Evolutionary conservation across 92 coral and sea anemone genomes (phyloP).

Genomic region (Parazoanthus darwini): DNA sequence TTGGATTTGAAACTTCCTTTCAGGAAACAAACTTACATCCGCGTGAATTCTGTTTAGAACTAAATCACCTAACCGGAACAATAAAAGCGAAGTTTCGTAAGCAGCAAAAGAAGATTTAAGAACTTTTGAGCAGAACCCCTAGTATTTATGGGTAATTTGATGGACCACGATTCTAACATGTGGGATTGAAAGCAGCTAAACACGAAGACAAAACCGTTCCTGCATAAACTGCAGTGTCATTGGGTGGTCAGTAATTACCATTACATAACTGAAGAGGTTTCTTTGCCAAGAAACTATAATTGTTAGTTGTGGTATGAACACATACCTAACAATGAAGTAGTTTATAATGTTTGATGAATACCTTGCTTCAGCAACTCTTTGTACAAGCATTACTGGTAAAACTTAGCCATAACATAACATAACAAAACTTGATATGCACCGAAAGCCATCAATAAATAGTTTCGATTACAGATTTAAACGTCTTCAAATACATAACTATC

Average conservation of each 20-base stretch:
- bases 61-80: too few species aligned
- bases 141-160: too few species aligned
- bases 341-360: neutral
- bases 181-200: too few species aligned
- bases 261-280: too few species aligned
- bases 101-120: too few species aligned
- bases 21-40: too few species aligned
- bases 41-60: too few species aligned
- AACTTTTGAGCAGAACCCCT: too few species aligned
- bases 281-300: neutral
- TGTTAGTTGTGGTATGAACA: neutral
- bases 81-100: too few species aligned
- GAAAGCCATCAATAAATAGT: neutral
- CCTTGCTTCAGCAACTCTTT: neutral
- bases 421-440: neutral
- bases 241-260: neutral
- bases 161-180: too few species aligned
- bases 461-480: neutral
- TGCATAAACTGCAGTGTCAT: neutral
- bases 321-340: neutral
- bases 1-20: too few species aligned
- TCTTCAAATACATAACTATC: neutral
- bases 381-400: neutral
- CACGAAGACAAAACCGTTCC: neutral
- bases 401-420: neutral